phyloP scores from a whole-genome alignment of 2,113 vertebrate genomes.

The Ardeotis arabs region DNA sequence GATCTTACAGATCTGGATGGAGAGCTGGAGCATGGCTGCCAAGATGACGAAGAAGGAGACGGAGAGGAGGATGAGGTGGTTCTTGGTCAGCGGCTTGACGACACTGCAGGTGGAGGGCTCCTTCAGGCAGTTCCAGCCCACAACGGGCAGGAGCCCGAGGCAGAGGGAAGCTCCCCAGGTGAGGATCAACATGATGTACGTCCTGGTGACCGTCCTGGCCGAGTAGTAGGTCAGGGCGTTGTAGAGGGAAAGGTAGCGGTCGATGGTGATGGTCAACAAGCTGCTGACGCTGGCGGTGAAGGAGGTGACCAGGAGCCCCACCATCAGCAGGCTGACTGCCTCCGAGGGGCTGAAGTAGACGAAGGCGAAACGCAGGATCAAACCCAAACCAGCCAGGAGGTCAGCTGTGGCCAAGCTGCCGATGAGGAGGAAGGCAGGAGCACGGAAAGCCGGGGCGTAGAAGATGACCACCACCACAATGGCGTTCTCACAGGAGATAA shows the following conservation, averaged over 20 bases:
- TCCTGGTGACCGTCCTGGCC: constrained; percentile 81
- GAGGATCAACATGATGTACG: constrained; percentile 84
- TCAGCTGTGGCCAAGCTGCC: constrained; percentile 90
- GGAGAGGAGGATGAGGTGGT: constrained; percentile 86
- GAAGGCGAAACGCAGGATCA: constrained; percentile 89
- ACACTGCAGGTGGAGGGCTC: constrained; percentile 80
- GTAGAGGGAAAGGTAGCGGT: constrained; percentile 92
- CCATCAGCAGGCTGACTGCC: constrained; percentile 82
- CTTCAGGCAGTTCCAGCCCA: constrained; percentile 93
- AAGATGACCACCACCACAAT: constrained; percentile 88
- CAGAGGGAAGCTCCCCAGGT: constrained; percentile 84
- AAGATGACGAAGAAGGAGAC: constrained; percentile 86
- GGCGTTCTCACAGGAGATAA: constrained; percentile 91
- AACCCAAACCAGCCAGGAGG: constrained; percentile 87
- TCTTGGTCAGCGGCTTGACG: constrained; percentile 84
- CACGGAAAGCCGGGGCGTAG: constrained; percentile 83
- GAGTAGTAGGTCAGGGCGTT: constrained; percentile 93
- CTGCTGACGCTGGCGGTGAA: constrained; percentile 91
- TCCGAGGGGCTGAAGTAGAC: constrained; percentile 80
- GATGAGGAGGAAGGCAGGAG: constrained; percentile 90
- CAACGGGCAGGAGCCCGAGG: constrained; percentile 84
- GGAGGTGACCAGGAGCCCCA: constrained; percentile 87
- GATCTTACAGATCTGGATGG: constrained; percentile 89
- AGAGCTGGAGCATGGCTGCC: constrained; percentile 87
- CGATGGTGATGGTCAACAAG: constrained; percentile 90